These are phyloP conservation scores for Fratercula arctica DNA, from an alignment of 2,797 vertebrate species.

Conservation along the genomic window DNA sequence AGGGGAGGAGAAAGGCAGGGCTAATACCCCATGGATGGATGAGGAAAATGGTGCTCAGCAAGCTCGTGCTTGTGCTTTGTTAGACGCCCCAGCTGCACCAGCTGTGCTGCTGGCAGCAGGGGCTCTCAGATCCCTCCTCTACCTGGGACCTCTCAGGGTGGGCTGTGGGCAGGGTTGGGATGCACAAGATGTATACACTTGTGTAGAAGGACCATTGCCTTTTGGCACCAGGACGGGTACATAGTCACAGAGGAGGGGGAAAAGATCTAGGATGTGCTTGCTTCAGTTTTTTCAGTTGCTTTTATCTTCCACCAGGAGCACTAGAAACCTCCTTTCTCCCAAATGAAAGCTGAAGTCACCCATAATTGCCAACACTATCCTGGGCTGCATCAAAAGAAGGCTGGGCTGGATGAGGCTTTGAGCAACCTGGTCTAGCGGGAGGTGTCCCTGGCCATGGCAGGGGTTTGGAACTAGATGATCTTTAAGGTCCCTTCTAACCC, in stretches of 20 bases:
- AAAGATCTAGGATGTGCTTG: not conserved
- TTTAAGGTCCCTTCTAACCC: no score
- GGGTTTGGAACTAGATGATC: no score
- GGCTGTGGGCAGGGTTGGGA: not conserved
- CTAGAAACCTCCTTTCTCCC: not conserved
- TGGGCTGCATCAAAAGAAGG: not conserved
- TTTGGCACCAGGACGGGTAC: not conserved
- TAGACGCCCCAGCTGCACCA: not conserved
- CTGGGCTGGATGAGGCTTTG: not conserved
- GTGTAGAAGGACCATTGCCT: not conserved
- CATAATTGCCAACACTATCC: not conserved
- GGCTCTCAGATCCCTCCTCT: not conserved
- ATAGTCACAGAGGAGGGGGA: not conserved
- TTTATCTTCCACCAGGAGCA: not conserved
- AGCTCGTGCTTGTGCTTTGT: fast-evolving
- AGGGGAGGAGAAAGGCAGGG: not conserved
- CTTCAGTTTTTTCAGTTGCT: not conserved
- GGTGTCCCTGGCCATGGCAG: not conserved
- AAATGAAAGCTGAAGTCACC: not conserved
- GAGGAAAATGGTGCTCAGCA: not conserved
- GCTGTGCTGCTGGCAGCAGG: not conserved
- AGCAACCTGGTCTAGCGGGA: not conserved
- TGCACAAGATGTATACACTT: fast-evolving
- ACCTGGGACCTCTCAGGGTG: not conserved
- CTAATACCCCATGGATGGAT: not conserved